Evolutionary conservation across 2,888 invertebrate genomes (phyloP), one percentile per base, ranked within the genome.

Genomic region (Dexiosoma caninum): DNA sequence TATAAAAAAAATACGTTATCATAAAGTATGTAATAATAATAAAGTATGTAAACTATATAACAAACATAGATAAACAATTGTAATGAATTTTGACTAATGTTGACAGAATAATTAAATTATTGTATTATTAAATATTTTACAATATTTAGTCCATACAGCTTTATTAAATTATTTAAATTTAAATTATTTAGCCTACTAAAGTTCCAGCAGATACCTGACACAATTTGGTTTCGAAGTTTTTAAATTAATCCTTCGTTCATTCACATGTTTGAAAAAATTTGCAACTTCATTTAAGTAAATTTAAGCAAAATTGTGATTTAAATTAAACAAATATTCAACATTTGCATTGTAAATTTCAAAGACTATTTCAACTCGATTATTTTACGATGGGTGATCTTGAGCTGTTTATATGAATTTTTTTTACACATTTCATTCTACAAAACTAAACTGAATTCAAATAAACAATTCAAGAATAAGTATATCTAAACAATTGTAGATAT

Each of bases 361-460:
- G 9, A 23, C 35, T 21, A 30, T 53, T 30, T 53, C 14, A n/a
- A 46, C n/a, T 44, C 27, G 16, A 75, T 21, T 55, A 21, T 72
- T 77, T 72, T 69, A 76, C 32, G 19, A 80, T 49, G 21, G 42
- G 57, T 77, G 67, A 72, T 81, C 67, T 57, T 49, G 49, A 71
- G 49, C 46, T 62, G 59, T 76, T 53, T 55, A 27, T 55, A 62
- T 64, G 44, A 53, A 76, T 67, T 80, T 37, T 69, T 40, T 71
- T 76, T 67, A 76, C 62, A 79, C 74, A 64, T 74, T 79, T 75
- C 37, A 71, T 42, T 74, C 32, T 57, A 69, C 14, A 40, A 42
- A 78, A 44, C 35, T 42, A 32, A 67, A 66, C 12, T 35, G 21
- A 49, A 67, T 14, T 32, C 67, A 72, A 66, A 60, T 66, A 78